Evolutionary conservation across 2,888 invertebrate species (phyloP).

Genomic region (Lasioglossum vierecki): DNA sequence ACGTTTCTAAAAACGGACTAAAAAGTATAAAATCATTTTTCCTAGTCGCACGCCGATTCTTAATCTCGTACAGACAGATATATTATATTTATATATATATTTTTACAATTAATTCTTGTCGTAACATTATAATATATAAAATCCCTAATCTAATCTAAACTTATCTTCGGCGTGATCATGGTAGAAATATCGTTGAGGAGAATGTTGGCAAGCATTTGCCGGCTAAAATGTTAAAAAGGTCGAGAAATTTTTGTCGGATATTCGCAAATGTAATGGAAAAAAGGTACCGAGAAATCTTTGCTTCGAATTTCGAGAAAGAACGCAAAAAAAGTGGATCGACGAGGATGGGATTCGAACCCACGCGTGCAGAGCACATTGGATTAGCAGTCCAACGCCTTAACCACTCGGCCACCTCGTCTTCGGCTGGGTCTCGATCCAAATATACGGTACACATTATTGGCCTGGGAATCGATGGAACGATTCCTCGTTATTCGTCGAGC

Average conservation of each 20-base stretch:
- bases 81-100: no score
- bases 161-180: not conserved
- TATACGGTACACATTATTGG: constrained; percentile 44
- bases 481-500: not conserved
- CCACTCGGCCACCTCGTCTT: constrained; percentile 84
- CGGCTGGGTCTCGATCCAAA: constrained; percentile 41
- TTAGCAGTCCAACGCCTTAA: constrained; percentile 85
- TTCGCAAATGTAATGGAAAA: not conserved
- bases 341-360: constrained; percentile 84
- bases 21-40: no score
- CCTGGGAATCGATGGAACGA: not conserved
- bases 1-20: no score
- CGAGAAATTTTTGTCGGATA: not conserved
- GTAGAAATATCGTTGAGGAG: not conserved
- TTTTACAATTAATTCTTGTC: no score
- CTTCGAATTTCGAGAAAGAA: not conserved
- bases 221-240: not conserved
- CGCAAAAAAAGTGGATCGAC: constrained; percentile 68
- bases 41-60: no score
- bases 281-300: not conserved
- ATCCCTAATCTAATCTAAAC: not conserved
- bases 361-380: constrained; percentile 85
- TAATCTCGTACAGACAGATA: no score
- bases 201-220: not conserved
- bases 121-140: no score